phyloP scores from a whole-genome alignment of 1,140 invertebrate genomes.

The Mylabris phalerata region DNA sequence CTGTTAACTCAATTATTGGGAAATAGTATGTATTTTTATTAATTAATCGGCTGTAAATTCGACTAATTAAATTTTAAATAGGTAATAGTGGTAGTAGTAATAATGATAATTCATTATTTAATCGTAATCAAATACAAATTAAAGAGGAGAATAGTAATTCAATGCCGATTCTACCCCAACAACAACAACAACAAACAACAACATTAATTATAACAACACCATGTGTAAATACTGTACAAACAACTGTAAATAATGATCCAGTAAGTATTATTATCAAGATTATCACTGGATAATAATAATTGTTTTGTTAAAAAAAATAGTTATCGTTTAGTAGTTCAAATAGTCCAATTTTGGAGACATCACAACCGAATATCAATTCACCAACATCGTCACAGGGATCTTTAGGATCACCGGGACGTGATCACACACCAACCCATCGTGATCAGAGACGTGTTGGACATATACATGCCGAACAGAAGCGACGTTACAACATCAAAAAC shows the following conservation, averaged over 20 bases:
- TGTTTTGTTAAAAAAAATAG: slow-evolving; percentile 7
- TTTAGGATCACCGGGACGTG: slow-evolving; percentile 43
- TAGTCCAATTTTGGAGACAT: slow-evolving; percentile 32
- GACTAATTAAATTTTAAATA: neutral
- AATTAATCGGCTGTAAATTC: neutral
- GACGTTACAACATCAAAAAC: slow-evolving; percentile 95
- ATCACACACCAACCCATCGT: slow-evolving; percentile 26
- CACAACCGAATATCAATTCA: slow-evolving; percentile 31
- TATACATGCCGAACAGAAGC: slow-evolving; percentile 96
- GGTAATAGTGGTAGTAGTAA: too few relatives aligned
- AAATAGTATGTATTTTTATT: slow-evolving; percentile 25
- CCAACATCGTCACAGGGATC: slow-evolving; percentile 42
- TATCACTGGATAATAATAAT: slow-evolving; percentile 1
- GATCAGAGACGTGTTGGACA: slow-evolving; percentile 76
- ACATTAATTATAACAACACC: slow-evolving; percentile 43
- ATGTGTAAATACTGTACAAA: slow-evolving; percentile 38
- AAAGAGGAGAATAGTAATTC: slow-evolving; percentile 31
- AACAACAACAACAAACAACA: slow-evolving; percentile 22
- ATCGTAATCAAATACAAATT: slow-evolving; percentile 19
- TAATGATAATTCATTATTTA: slow-evolving; percentile 1
- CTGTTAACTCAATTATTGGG: slow-evolving; percentile 60
- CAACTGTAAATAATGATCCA: slow-evolving; percentile 23
- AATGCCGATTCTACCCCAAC: slow-evolving; percentile 30
- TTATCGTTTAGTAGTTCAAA: slow-evolving; percentile 30
- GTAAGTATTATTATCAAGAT: slow-evolving; percentile 10